Percentiles rank a stretch among this genome's conserved stretches.
Conservation (phyloP, 2,888 invertebrate species). For the Onchidella celtica region DNA sequence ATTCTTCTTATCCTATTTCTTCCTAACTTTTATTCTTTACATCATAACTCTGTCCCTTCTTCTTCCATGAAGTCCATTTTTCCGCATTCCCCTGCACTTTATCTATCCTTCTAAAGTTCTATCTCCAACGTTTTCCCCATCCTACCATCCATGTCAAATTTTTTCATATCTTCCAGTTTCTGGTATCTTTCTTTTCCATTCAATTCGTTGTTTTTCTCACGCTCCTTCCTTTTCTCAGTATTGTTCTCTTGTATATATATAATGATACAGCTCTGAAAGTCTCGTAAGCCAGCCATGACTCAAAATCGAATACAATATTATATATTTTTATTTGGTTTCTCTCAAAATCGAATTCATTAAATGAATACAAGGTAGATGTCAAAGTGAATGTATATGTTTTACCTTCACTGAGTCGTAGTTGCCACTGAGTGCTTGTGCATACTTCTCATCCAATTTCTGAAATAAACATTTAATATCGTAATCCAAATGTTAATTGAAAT, state of each 20-base stretch:
- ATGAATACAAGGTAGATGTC: no score
- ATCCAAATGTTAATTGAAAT: no score
- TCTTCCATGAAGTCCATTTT: not conserved
- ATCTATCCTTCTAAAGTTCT: not conserved
- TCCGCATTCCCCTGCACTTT: not conserved
- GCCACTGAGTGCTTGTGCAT: constrained; percentile 37
- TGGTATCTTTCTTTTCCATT: not conserved
- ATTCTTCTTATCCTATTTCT: not conserved
- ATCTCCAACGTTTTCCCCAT: not conserved
- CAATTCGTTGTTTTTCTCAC: not conserved
- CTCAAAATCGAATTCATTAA: no score
- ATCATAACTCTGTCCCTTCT: not conserved
- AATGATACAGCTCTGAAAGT: no score
- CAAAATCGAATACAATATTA: no score
- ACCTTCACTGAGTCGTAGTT: constrained; percentile 54
- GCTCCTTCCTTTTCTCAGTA: not conserved
- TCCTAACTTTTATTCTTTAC: not conserved
- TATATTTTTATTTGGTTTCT: no score
- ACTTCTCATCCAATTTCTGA: constrained; percentile 40
- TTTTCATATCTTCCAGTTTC: no score
- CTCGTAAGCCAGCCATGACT: no score
- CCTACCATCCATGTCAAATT: not conserved
- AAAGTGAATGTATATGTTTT: no score
- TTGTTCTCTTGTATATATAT: no score
- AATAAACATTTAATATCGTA: no score